These are phyloP conservation scores for Hippoglossus stenolepis DNA, from an alignment of 2,113 vertebrate species.

Conservation along the genomic window DNA sequence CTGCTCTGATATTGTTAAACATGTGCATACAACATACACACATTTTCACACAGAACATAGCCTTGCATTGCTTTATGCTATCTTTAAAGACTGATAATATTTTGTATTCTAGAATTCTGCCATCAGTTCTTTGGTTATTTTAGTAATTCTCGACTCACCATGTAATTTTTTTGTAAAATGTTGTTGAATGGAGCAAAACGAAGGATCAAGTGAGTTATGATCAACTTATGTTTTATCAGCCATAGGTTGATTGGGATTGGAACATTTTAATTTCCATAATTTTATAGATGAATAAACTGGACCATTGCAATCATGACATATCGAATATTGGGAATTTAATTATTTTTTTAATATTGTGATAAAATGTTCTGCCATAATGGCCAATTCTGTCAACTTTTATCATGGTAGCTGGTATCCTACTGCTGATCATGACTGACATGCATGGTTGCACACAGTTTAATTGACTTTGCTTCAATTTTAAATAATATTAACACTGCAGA, in stretches of 20 bases:
- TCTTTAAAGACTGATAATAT: not conserved
- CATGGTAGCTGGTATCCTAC: constrained; percentile 1
- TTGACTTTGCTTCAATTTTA: constrained; percentile 35
- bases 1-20: constrained; percentile 42
- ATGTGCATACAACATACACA: constrained; percentile 8
- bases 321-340: not conserved
- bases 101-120: not conserved
- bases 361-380: not conserved
- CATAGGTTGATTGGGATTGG: not conserved
- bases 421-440: constrained; percentile 20
- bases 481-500: constrained; percentile 44
- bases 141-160: not conserved
- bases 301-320: not conserved
- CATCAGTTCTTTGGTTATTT: not conserved
- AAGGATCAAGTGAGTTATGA: no score
- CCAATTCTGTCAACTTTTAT: not conserved
- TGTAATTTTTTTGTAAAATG: not conserved
- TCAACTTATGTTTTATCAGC: not conserved
- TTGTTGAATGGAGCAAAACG: not conserved
- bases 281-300: not conserved
- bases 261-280: not conserved
- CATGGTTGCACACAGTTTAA: constrained; percentile 27
- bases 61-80: not conserved
- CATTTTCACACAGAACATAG: not conserved
- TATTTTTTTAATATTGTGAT: not conserved